Evolutionary conservation across 2,888 invertebrate species (phyloP).

Genomic region (Linyphia triangularis): DNA sequence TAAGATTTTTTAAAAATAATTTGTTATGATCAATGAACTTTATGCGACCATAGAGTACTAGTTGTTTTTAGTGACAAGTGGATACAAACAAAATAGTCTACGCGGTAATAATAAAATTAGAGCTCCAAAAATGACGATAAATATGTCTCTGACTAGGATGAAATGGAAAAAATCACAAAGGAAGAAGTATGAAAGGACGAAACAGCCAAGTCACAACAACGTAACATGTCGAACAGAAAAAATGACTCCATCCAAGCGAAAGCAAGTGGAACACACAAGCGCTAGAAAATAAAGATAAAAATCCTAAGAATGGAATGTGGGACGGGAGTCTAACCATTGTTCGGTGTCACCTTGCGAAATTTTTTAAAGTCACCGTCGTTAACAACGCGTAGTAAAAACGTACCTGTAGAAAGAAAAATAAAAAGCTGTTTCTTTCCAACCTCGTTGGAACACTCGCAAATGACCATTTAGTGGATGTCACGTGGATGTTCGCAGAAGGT

Average conservation of each 20-base stretch:
- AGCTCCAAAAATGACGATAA: too few relatives aligned
- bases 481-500: slow-evolving; percentile 13
- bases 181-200: too few relatives aligned
- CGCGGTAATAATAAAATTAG: too few relatives aligned
- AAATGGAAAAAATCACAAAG: too few relatives aligned
- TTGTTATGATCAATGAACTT: too few relatives aligned
- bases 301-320: slow-evolving; percentile 65
- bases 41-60: too few relatives aligned
- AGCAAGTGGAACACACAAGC: neutral
- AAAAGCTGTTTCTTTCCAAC: slow-evolving; percentile 3
- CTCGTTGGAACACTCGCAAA: slow-evolving; percentile 25
- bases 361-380: slow-evolving; percentile 13
- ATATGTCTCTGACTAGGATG: too few relatives aligned
- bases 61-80: too few relatives aligned
- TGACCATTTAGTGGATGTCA: slow-evolving; percentile 29
- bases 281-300: slow-evolving; percentile 9
- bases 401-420: neutral
- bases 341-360: slow-evolving; percentile 61
- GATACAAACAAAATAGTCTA: too few relatives aligned
- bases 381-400: neutral
- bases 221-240: neutral
- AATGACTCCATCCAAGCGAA: neutral
- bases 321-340: slow-evolving; percentile 56
- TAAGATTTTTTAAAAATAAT: too few relatives aligned
- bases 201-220: neutral